Evolutionary conservation across 2,113 vertebrate genomes (phyloP).

Genomic region (Myxocyprinus asiaticus): DNA sequence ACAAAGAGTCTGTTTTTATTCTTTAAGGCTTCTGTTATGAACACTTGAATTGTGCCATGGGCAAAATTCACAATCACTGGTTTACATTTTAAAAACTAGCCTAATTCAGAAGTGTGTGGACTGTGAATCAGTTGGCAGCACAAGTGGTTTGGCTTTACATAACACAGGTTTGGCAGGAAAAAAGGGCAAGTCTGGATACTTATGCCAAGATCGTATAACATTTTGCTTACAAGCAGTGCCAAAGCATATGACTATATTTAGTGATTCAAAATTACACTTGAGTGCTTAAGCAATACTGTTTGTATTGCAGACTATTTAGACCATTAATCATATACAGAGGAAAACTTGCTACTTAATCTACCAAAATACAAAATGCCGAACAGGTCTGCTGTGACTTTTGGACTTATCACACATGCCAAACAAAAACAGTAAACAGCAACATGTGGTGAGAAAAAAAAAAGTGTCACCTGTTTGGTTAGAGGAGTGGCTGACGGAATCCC

Average conservation of each 20-base stretch:
- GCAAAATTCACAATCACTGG: too few relatives aligned
- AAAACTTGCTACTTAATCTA: too few relatives aligned
- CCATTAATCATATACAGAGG: too few relatives aligned
- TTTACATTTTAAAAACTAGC: neutral
- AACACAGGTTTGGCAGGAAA: neutral
- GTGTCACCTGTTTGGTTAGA: slow-evolving; percentile 93
- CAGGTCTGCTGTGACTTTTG: neutral
- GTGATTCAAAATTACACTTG: neutral
- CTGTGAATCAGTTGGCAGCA: neutral
- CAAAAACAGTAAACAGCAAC: slow-evolving; percentile 23
- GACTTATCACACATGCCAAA: neutral
- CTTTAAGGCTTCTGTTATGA: too few relatives aligned
- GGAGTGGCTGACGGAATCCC: slow-evolving; percentile 96
- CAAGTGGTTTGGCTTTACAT: neutral
- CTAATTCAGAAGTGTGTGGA: neutral
- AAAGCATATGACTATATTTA: neutral
- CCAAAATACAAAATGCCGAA: neutral
- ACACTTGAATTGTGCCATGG: too few relatives aligned
- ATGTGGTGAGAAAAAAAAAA: slow-evolving; percentile 38
- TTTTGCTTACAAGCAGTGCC: neutral
- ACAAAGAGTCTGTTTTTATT: too few relatives aligned
- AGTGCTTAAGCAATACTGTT: neutral
- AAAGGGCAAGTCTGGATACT: neutral
- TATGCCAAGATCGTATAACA: neutral
- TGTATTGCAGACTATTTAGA: neutral